These are phyloP conservation scores for Gonatopus flavifemur DNA, from an alignment of 1,140 invertebrate species.

Conservation along the genomic window DNA sequence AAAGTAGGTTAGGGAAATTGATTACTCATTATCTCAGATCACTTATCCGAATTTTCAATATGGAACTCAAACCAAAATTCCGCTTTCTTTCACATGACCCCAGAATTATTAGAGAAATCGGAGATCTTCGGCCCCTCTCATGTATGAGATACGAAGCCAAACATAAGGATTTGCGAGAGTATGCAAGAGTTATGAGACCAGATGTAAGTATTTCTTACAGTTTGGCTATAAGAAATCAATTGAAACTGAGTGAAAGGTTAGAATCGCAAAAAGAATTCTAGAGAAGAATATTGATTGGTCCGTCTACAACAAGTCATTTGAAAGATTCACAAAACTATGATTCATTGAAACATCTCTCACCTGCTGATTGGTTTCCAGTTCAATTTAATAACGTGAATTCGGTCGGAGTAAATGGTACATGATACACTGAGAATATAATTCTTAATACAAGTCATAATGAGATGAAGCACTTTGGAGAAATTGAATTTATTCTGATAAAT, in stretches of 20 bases:
- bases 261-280: slow-evolving; percentile 5
- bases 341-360: neutral
- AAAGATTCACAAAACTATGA: neutral
- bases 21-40: slow-evolving; percentile 18
- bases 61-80: slow-evolving; percentile 27
- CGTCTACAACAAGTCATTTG: neutral
- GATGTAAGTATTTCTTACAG: slow-evolving; percentile 21
- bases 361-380: neutral
- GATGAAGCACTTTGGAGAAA: neutral
- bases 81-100: slow-evolving; percentile 24
- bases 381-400: neutral
- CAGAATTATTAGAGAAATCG: slow-evolving; percentile 17
- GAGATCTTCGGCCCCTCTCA: slow-evolving; percentile 17
- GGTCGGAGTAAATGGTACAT: slow-evolving; percentile 10
- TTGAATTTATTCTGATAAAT: neutral
- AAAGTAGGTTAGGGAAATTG: slow-evolving; percentile 4
- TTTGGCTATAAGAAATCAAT: slow-evolving; percentile 19
- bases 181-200: slow-evolving; percentile 6
- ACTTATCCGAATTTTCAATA: slow-evolving; percentile 21
- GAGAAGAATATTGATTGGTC: slow-evolving; percentile 2
- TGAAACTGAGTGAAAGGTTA: slow-evolving; percentile 14
- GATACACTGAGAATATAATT: slow-evolving; percentile 2
- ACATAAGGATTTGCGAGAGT: slow-evolving; percentile 23
- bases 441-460: neutral
- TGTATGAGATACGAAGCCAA: slow-evolving; percentile 24